Evolutionary conservation across 2,113 vertebrate genomes (phyloP), one percentile per base, ranked within the genome.

Genomic region (Corynorhinus townsendii): DNA sequence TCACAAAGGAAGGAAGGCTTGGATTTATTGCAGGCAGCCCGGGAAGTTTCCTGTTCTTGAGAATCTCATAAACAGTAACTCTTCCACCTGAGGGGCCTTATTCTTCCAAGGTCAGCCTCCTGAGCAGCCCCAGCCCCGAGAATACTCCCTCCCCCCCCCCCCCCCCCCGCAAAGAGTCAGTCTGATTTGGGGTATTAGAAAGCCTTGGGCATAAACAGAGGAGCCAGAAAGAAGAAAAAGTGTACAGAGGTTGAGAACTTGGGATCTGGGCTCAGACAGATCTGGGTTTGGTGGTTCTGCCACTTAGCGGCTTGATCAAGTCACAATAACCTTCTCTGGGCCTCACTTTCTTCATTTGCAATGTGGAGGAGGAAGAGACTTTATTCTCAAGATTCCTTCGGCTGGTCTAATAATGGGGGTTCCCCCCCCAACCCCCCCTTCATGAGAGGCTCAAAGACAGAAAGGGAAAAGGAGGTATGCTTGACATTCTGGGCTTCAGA

Each of bases 41-140:
- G 5, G 95, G 93, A 96, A 95, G 91, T 94, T 97, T 96, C 91
- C 95, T 96, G 91, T 93, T 86, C 92, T 92, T 71, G 71, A 95
- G 94, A 93, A 93, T 85, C 94, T 95, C 85, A 95, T 89, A 80
- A 89, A 83, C 47, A 79, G 77, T 33, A 47, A 73, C 85, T 68
- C 73, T n/a, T 75, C 88, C n/a, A 94, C 90, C 93, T 92, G 82
- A 66, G 28, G 49, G 71, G 28, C 75, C 80, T 92, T 14, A 11
- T 19, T 59, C 47, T 68, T 54, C 87, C 35, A 59, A 83, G 68
- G 72, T 86, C 86, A 84, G 43, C 68, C 71, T 93, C 56, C 64
- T 16, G 43, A n/a, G 14, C 38, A 76, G 40, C 52, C 35, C 54
- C 28, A 7, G 5, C 8, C 14, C 40, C 43, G 3, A 0, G 9